A percentile compares a stretch with the other conserved stretches of the same genome.
Evolutionary conservation across 92 coral and sea anemone species (phyloP).

Genomic region (Zoanthus gigantus): DNA sequence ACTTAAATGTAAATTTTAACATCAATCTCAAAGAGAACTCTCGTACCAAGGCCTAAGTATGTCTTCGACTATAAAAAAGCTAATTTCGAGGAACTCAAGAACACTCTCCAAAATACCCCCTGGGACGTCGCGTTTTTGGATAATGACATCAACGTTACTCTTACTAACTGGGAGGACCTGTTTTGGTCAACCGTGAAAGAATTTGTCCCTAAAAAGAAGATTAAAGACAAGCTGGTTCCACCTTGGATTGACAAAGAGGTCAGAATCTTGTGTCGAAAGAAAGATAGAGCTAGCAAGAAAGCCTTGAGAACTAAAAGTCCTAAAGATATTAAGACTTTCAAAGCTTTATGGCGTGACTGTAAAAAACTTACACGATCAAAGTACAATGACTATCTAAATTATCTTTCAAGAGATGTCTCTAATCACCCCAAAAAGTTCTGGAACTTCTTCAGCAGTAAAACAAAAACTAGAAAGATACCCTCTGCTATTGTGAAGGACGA

Average conservation of each 20-base stretch:
- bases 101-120: conserved; percentile 7
- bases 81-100: conserved; percentile 7
- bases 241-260: conserved; percentile 61
- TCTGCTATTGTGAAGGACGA: conserved; percentile 18
- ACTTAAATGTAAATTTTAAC: neutral
- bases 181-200: conserved; percentile 37
- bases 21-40: neutral
- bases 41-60: neutral
- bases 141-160: neutral
- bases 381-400: conserved; percentile 7
- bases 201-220: conserved; percentile 42
- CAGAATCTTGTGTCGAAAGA: conserved; percentile 36
- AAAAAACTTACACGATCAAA: conserved; percentile 28
- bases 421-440: conserved; percentile 43
- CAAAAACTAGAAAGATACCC: conserved; percentile 32
- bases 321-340: conserved; percentile 27
- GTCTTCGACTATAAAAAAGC: conserved; percentile 35
- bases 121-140: conserved; percentile 28
- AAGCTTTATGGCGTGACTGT: neutral
- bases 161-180: conserved; percentile 37
- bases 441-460: conserved; percentile 36
- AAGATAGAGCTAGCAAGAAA: conserved; percentile 52
- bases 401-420: conserved; percentile 7
- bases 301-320: conserved; percentile 50
- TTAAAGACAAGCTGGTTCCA: conserved; percentile 22